Evolutionary conservation across 2,113 vertebrate genomes (phyloP), one percentile per base, ranked within the genome.

Genomic region (Prolemur simus): DNA sequence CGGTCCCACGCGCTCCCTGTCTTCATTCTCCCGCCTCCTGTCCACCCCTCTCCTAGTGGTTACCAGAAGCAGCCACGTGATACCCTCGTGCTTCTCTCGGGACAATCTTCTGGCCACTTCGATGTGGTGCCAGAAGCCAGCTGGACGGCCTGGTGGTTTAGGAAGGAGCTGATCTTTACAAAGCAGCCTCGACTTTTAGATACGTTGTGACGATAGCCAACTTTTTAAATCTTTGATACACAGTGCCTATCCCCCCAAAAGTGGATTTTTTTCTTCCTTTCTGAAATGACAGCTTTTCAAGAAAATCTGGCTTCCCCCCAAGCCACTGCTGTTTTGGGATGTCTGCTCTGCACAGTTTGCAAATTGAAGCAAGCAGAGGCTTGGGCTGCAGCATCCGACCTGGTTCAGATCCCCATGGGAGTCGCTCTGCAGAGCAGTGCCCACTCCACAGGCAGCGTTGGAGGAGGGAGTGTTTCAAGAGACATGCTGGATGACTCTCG

Each of bases 321-420:
- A 47, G 86, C 82, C 84, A 27, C 68, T 69, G 56, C 69, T 49
- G 3, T 32, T 32, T 17, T 0, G 12, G 58, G 97, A 52, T 3
- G 6, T 39, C 80, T n/a, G 68, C 56, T 95, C 78, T 6, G 25
- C 15, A 0, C 15, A 15, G 47, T 74, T 90, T 27, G 0, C 8
- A 86, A 37, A 52, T 2, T 32, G 52, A 63, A 82, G 49, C 3
- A 13, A 52, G 45, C 76, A n/a, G 76, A 52, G 13, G 52, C 52
- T 69, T 29, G 0, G 66, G 47, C 34, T 12, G 27, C 29, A 8
- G 27, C 0, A 0, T 25, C 58, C 5, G 2, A 10, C 11, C 92
- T 0, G 14, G 23, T 1, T 0, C 0, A 0, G 4, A 25, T n/a
- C 60, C 81, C 63, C 11, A 3, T 0, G 0, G 29, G 56, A 34